Evolutionary conservation across 2,113 vertebrate genomes (phyloP), one percentile per base, ranked within the genome.

Genomic region (Apaloderma vittatum): DNA sequence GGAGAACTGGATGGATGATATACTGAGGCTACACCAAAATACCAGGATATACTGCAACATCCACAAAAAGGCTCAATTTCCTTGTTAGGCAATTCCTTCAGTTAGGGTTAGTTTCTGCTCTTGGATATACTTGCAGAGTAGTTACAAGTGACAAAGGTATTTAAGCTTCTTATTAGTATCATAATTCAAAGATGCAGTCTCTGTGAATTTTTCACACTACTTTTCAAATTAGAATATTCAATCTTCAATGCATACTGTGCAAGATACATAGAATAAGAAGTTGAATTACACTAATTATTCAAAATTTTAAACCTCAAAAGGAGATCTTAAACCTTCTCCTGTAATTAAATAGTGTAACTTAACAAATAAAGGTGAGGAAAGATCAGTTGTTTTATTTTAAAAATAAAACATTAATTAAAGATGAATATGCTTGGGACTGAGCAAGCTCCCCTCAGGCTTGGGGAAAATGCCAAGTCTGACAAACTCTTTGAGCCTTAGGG

Each of bases 381-480:
- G 58, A 61, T 19, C 37, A 45, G n/a, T 58, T 66, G n/a, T 19
- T 94, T 94, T 66, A 46, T 77, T 93, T 88, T 72, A 80, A 93
- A 92, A 87, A 48, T 46, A 85, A 95, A 96, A 70, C 43, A 90
- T 89, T 96, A 96, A 97, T 97, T 94, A 95, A 95, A 86, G 59
- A 83, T 71, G 54, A 90, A 62, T 67, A 24, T 78, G 52, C 74
- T 93, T 73, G 71, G 54, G 29, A 72, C n/a, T 86, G 15, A 88
- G 45, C 58, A 91, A 84, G 65, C 51, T 96, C 59, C 94, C 73
- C 70, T 91, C n/a, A 95, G 85, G 94, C 51, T 52, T 88, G 54
- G 34, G 72, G 83, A 88, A 97, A 96, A 94, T 84, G 90, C 63
- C 70, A 96, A 88, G 62, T 65, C 76, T 95, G 70, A 93, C 82